These are phyloP conservation scores for Dinoponera quadriceps DNA, from an alignment of 1,140 invertebrate genomes.

Conservation along the genomic window DNA sequence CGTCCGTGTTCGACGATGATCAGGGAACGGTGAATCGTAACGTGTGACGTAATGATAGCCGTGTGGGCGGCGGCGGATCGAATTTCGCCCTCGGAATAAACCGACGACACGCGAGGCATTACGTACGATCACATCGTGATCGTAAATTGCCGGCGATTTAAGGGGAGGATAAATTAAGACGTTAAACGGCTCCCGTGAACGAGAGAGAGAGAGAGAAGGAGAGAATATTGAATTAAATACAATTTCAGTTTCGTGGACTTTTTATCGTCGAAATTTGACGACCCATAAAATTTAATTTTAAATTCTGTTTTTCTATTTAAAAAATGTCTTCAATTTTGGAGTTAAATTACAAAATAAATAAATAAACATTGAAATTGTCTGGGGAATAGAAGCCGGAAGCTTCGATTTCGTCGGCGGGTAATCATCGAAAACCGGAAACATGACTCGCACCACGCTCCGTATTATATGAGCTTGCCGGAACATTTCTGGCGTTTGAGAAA, in stretches of 20 bases:
- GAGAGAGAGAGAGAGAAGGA: no score
- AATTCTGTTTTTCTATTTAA: no score
- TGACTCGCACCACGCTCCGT: neutral
- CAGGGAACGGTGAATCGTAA: constrained; percentile 27
- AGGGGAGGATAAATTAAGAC: constrained; percentile 1
- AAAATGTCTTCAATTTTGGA: no score
- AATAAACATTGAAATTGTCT: no score
- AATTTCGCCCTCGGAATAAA: constrained; percentile 33
- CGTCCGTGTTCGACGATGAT: constrained; percentile 15
- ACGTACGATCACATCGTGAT: neutral
- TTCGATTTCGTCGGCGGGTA: no score
- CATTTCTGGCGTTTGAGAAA: constrained; percentile 5
- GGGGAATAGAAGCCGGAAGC: no score
- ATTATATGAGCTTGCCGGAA: constrained; percentile 15
- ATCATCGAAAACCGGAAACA: neutral
- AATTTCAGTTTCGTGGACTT: no score
- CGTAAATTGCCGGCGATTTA: constrained; percentile 8
- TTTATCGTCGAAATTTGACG: no score
- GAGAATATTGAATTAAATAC: no score
- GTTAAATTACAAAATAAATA: no score
- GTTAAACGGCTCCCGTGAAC: no score
- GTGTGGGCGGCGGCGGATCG: constrained; percentile 5
- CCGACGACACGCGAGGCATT: constrained; percentile 3
- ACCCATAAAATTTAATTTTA: no score
- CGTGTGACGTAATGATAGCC: constrained; percentile 28